phyloP scores from a whole-genome alignment of 1,140 invertebrate species.

The Ostrea denselamellosa region DNA sequence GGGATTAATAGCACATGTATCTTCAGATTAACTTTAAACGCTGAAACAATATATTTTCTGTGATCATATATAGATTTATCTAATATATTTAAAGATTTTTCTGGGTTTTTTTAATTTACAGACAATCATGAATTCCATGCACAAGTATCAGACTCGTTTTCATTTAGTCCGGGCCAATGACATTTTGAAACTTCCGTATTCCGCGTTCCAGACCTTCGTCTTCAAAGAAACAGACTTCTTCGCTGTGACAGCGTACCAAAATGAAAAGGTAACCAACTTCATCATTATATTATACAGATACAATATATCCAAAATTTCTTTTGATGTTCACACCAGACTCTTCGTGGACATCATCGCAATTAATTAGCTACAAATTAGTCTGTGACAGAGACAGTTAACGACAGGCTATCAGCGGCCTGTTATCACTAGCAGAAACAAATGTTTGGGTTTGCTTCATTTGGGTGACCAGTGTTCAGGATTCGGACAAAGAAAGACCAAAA shows the following conservation, averaged over 20 bases:
- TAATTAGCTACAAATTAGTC: slow-evolving; percentile 20
- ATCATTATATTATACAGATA: slow-evolving; percentile 26
- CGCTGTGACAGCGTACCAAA: slow-evolving; percentile 83
- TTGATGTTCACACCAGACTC: slow-evolving; percentile 34
- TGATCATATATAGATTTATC: not conserved
- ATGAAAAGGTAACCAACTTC: slow-evolving; percentile 76
- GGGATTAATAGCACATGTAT: not conserved
- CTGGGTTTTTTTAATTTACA: slow-evolving; percentile 81
- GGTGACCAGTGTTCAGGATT: not conserved
- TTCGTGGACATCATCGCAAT: slow-evolving; percentile 9
- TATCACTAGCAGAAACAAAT: slow-evolving; percentile 28
- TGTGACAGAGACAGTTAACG: slow-evolving; percentile 32
- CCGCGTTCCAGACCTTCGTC: slow-evolving; percentile 97
- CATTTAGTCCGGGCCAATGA: slow-evolving; percentile 98
- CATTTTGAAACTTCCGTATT: slow-evolving; percentile 97
- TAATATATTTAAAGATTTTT: not conserved
- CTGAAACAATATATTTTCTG: slow-evolving; percentile 10
- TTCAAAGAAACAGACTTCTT: slow-evolving; percentile 99
- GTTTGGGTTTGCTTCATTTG: slow-evolving; percentile 35
- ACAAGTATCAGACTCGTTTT: slow-evolving; percentile 99
- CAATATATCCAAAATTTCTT: not conserved
- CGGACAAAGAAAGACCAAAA: slow-evolving; percentile 29
- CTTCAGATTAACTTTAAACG: not conserved
- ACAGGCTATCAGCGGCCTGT: not conserved
- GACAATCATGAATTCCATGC: slow-evolving; percentile 99